Evolutionary conservation across 1,140 invertebrate species (phyloP), one percentile per base, ranked within the genome.

Genomic region (Drosophila tani): DNA sequence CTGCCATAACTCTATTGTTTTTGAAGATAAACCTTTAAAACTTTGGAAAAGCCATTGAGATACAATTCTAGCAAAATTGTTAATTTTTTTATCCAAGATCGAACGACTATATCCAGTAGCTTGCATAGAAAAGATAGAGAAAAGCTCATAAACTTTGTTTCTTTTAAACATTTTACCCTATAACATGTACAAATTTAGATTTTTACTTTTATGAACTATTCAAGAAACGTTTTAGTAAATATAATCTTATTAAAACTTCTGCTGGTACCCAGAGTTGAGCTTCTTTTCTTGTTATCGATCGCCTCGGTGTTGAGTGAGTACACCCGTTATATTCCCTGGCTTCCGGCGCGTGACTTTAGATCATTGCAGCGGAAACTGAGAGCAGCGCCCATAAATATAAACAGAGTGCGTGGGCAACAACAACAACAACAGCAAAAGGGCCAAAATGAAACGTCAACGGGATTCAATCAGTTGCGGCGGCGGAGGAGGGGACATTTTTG

Each of bases 311-410:
- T 62, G 29, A 65, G 38, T 63, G 41, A 65, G 57, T 65, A 62
- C 40, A 62, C 40, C 63, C 62, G 51, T 40, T 27, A 27, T 66
- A 29, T 55, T 24, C 19, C 11, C 38, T 46, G 50, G 55, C 46
- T 49, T 47, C 29, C 29, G 60, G 19, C 60, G 82, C 82, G 82
- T 85, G 82, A 81, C 79, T 70, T 78, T 35, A 17, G 74, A 60
- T 78, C 78, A 47, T 85, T 85, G 82, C 68, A 78, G 50, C 55
- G 21, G 32, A 43, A 21, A 58, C 21, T 57, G 24, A 51, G 32
- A 12, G 46, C 43, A 60, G 49, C 50, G 45, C 24, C 50, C 24
- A 75, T 83, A 79, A 79, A 82, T 59, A 73, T 41, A 77, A 58
- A 66, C 55, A 62, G 8, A 66, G 24, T 50, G 58, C 46, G 58